These are phyloP conservation scores for Drosophila micromelanica DNA, from an alignment of 1,140 invertebrate species.

Conservation along the genomic window DNA sequence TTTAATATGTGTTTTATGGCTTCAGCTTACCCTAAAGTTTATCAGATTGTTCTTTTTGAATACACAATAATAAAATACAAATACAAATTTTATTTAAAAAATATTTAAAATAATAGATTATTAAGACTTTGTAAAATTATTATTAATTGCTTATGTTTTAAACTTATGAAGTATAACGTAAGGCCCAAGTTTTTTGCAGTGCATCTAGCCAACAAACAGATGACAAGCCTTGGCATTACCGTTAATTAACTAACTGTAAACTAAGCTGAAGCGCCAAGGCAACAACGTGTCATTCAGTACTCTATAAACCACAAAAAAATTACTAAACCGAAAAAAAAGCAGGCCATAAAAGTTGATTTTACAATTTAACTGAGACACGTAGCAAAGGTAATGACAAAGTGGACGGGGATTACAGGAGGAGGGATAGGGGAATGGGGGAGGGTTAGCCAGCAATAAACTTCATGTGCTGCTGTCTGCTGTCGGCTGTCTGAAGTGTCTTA, in stretches of 20 bases:
- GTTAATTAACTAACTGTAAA: slow-evolving; percentile 67
- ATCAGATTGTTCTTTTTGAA: neutral
- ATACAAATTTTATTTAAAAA: too few species aligned
- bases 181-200: neutral
- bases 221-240: slow-evolving; percentile 16
- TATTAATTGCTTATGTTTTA: too few species aligned
- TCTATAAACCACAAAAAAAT: slow-evolving; percentile 8
- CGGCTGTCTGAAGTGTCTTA: slow-evolving; percentile 62
- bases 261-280: slow-evolving; percentile 24
- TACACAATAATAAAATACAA: too few species aligned
- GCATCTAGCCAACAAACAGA: neutral
- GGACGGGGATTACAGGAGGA: neutral
- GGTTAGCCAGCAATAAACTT: slow-evolving; percentile 55
- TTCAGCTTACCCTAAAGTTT: neutral
- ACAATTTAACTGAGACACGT: slow-evolving; percentile 17
- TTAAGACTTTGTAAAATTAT: too few species aligned
- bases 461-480: slow-evolving; percentile 46
- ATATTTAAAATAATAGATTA: too few species aligned
- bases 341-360: slow-evolving; percentile 44
- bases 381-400: slow-evolving; percentile 1
- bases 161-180: neutral
- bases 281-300: slow-evolving; percentile 38
- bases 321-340: slow-evolving; percentile 10
- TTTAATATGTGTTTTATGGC: slow-evolving; percentile 2
- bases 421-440: neutral